A percentile compares a stretch with the other conserved stretches of the same genome.
These are phyloP conservation scores for Chrysomallon squamiferum DNA, from an alignment of 1,140 invertebrate species.

Conservation along the genomic window DNA sequence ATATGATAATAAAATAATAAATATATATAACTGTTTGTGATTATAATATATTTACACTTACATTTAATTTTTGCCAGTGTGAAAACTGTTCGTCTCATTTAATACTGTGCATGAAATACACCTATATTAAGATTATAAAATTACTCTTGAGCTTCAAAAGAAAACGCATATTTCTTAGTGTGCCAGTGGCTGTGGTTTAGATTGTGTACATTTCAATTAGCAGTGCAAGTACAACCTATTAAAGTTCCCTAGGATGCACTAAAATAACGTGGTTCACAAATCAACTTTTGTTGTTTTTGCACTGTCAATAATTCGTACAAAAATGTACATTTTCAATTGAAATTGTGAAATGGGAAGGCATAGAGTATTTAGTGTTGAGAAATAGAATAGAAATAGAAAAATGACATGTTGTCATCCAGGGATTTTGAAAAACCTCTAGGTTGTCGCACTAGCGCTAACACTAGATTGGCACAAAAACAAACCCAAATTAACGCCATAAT, in stretches of 20 bases:
- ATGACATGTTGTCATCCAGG: background rate
- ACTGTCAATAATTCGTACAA: background rate
- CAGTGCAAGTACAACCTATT: background rate
- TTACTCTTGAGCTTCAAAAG: too few species aligned
- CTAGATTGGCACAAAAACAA: background rate
- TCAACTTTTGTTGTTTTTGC: background rate
- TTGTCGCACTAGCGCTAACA: background rate
- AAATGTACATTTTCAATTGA: background rate
- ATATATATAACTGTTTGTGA: too few species aligned
- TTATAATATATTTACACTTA: too few species aligned
- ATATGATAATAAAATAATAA: too few species aligned
- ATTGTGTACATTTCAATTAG: background rate
- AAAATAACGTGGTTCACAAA: background rate
- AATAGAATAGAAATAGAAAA: background rate
- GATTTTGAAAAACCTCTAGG: background rate
- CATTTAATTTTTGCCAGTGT: too few species aligned
- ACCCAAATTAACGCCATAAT: background rate
- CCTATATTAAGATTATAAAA: too few species aligned
- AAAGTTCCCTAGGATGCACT: background rate
- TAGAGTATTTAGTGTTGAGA: background rate
- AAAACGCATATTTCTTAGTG: too few species aligned
- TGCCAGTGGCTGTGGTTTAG: too few species aligned
- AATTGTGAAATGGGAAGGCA: background rate
- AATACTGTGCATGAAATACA: too few species aligned
- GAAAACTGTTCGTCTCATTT: too few species aligned